A percentile compares a stretch with the other conserved stretches of the same genome.
Evolutionary conservation across 2,113 vertebrate species (phyloP).

Genomic region (Plestiodon gilberti): DNA sequence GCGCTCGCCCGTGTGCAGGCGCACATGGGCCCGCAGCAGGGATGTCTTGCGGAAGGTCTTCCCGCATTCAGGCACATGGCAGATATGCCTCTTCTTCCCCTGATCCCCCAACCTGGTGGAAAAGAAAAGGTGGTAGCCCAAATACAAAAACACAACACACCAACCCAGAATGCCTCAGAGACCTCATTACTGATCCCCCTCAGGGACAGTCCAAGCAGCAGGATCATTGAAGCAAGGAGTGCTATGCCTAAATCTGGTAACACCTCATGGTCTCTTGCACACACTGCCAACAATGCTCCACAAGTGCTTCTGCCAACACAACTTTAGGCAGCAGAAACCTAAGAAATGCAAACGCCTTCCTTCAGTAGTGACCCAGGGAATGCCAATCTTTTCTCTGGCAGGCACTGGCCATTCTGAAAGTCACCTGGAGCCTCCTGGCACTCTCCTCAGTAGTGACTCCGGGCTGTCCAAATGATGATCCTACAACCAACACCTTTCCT

Average conservation of each 20-base stretch:
- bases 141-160: background rate
- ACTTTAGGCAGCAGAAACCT: background rate
- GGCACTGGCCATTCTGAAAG: background rate
- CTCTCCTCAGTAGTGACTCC: background rate
- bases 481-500: background rate
- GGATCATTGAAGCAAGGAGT: background rate
- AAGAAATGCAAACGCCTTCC: background rate
- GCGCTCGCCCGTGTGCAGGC: conserved; percentile 93
- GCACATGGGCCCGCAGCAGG: conserved; percentile 91
- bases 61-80: conserved; percentile 93
- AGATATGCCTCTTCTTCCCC: conserved; percentile 96
- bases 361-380: background rate
- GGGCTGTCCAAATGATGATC: background rate
- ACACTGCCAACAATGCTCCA: background rate
- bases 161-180: background rate
- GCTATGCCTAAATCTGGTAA: background rate
- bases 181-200: background rate
- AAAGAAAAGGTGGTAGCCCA: background rate
- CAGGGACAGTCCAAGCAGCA: background rate
- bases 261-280: background rate
- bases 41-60: conserved; percentile 97
- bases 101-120: conserved; percentile 86
- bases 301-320: background rate
- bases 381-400: background rate
- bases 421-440: background rate